These are phyloP conservation scores for Eretmochelys imbricata DNA, from an alignment of 2,113 vertebrate genomes.

Conservation along the genomic window DNA sequence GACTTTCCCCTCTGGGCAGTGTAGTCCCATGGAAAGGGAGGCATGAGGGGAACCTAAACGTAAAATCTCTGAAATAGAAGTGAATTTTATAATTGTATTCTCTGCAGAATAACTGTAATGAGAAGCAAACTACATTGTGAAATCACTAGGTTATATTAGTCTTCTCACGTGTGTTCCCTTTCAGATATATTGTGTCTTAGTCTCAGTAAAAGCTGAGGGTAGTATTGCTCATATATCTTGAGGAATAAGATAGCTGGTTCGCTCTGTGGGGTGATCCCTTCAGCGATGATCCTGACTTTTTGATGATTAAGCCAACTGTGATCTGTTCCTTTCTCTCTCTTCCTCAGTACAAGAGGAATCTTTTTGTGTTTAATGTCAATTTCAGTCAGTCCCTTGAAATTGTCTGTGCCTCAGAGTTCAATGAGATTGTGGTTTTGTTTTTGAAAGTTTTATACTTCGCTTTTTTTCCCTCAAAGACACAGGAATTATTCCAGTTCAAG, in stretches of 20 bases:
- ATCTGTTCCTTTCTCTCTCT: too few species aligned
- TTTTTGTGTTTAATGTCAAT: neutral
- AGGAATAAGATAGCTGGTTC: neutral
- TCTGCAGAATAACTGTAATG: neutral
- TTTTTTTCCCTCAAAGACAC: too few species aligned
- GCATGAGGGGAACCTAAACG: neutral
- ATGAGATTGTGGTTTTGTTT: neutral
- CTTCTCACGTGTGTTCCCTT: neutral
- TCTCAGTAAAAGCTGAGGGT: neutral
- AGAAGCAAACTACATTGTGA: neutral
- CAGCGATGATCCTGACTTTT: too few species aligned
- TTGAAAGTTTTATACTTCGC: neutral
- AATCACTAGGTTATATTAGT: conserved; percentile 3
- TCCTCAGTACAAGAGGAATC: too few species aligned
- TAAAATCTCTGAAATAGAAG: neutral
- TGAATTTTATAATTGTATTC: neutral
- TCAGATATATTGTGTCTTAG: conserved; percentile 25
- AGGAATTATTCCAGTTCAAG: too few species aligned
- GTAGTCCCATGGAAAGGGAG: neutral
- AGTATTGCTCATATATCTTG: neutral
- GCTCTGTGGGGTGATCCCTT: neutral
- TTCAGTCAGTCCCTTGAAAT: neutral
- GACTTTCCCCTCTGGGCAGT: fast-evolving
- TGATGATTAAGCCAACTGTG: too few species aligned
- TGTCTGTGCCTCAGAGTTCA: neutral